phyloP scores from a whole-genome alignment of 2,113 vertebrate genomes.

The Menura novaehollandiae region DNA sequence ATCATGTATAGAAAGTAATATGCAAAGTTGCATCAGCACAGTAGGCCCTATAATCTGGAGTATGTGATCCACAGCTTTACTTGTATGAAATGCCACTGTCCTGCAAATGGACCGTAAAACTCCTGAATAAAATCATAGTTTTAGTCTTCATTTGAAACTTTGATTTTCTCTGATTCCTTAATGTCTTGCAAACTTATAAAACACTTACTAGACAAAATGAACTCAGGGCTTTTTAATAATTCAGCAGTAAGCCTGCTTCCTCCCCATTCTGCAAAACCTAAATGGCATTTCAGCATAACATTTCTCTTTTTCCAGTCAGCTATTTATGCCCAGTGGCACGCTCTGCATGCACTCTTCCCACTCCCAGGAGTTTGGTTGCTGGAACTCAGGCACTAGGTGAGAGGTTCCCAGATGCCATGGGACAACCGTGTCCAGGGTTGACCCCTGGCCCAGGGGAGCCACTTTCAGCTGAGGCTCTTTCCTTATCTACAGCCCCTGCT shows the following conservation, averaged over 20 bases:
- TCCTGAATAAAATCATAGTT: background rate
- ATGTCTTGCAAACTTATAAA: background rate
- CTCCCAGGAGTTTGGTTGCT: background rate
- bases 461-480: background rate
- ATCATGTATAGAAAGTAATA: no score
- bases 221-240: background rate
- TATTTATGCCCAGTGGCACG: background rate
- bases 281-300: background rate
- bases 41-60: background rate
- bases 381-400: background rate
- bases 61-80: background rate
- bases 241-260: background rate
- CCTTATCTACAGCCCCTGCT: background rate
- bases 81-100: background rate
- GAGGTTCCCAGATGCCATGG: background rate
- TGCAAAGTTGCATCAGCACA: background rate
- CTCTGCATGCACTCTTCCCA: fast-evolving
- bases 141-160: background rate
- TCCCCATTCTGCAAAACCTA: background rate
- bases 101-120: background rate
- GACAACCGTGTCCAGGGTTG: background rate
- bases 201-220: background rate
- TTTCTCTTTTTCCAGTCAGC: background rate
- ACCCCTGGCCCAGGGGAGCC: background rate
- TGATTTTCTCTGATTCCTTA: background rate